Evolutionary conservation across 2,888 invertebrate genomes (phyloP).

Genomic region (Thera britannica): DNA sequence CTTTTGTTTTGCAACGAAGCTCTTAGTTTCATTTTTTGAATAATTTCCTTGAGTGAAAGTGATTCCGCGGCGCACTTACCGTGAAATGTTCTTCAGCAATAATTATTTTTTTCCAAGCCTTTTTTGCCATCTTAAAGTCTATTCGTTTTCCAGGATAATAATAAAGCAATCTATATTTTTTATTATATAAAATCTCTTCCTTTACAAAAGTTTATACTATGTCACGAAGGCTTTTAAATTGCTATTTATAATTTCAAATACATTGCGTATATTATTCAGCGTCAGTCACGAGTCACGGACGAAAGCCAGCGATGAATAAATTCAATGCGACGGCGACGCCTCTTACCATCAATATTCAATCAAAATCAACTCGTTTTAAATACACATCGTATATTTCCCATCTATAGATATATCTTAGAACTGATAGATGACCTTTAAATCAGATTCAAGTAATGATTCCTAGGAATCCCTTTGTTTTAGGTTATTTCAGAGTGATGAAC

Average conservation of each 20-base stretch:
- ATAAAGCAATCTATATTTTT: too few species aligned
- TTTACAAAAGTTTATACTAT: background rate
- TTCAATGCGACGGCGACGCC: slow-evolving; percentile 14
- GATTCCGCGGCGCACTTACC: background rate
- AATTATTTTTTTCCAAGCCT: background rate
- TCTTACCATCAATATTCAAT: slow-evolving; percentile 35
- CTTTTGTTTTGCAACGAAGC: slow-evolving; percentile 5
- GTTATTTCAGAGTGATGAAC: too few species aligned
- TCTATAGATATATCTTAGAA: too few species aligned
- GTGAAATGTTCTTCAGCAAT: background rate
- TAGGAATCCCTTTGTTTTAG: too few species aligned
- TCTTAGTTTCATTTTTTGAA: slow-evolving; percentile 14
- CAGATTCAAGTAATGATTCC: too few species aligned
- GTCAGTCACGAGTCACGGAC: slow-evolving; percentile 16
- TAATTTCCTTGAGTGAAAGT: slow-evolving; percentile 5
- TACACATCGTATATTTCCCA: background rate
- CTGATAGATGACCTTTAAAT: too few species aligned
- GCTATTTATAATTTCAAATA: slow-evolving; percentile 6
- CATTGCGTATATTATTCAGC: slow-evolving; percentile 26
- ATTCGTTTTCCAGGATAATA: too few species aligned
- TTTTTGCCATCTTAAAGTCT: background rate
- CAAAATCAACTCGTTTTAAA: slow-evolving; percentile 19
- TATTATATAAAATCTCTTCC: background rate
- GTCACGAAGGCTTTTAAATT: background rate
- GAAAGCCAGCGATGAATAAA: slow-evolving; percentile 29